Base-by-base conservation (phyloP, 2,888 invertebrate genomes). In the Dascillus cervinus region DNA sequence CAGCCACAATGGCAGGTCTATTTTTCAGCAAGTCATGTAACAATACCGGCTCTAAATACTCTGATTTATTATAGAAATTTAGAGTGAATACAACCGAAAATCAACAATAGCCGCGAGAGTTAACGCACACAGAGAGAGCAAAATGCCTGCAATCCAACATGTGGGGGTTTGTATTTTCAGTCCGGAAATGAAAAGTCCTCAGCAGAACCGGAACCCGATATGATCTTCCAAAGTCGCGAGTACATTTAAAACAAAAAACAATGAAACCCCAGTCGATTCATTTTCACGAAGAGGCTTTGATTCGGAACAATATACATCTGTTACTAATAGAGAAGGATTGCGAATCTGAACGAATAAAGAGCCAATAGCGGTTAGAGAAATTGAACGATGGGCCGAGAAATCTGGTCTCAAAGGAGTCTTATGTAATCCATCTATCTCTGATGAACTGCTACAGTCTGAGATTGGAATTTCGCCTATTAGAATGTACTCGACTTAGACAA, bases 171-270 rank as follows among this genome's bases (percentile, higher is more conserved):
- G 48, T 46, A 52, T 52, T 50, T n/a, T 44, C 37, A 41, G 27
- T 41, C 44, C 46, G 53, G 53, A 55, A 55, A 55, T 55, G 55
- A 53, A 51, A 53, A 53, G 49, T 51, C 49, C 49, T 45, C 39
- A 34, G 36, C 44, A 42, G 41, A 38, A 48, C 47, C 42, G 45
- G 46, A 49, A 41, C 38, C 39, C 32, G 52, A 50, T 49, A 47
- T 43, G 41, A 46, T 44, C 48, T 44, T 38, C 32, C 26, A 34
- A 39, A 38, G 39, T n/a, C n/a, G 37, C 41, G 40, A 20, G 29
- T 26, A 36, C 32, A 30, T 24, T 32, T 26, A 34, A 37, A 35
- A 36, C 29, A 36, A 34, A 37, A 39, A 32, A 32, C 19, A 17
- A 22, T 8, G 28, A 11, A 20, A 26, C 30, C 30, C 29, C 34